Evolutionary conservation across 2,113 vertebrate genomes (phyloP).

Genomic region (Oxyruncus cristatus): DNA sequence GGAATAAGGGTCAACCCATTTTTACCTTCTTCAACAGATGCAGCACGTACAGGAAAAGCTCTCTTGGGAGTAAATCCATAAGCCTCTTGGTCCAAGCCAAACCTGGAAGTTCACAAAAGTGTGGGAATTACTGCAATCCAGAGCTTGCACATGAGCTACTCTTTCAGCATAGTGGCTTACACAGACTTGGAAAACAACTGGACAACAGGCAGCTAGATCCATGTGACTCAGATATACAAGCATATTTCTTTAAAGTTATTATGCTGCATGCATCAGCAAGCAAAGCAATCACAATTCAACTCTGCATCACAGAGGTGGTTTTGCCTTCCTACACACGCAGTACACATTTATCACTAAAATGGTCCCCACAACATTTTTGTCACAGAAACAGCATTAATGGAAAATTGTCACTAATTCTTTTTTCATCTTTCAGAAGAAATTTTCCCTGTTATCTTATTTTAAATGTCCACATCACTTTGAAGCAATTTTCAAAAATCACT

Average conservation of each 20-base stretch:
- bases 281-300: not conserved
- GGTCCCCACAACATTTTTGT: not conserved
- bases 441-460: not conserved
- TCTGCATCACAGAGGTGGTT: not conserved
- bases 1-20: not conserved
- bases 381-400: not conserved
- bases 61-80: not conserved
- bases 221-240: not conserved
- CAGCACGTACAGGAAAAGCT: not conserved
- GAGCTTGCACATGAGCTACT: not conserved
- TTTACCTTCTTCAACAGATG: not conserved
- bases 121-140: not conserved
- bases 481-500: conserved; percentile 51
- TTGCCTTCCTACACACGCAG: not conserved
- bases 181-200: not conserved
- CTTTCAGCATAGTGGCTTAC: not conserved
- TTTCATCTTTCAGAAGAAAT: conserved; percentile 6
- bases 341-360: not conserved
- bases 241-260: not conserved
- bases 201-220: not conserved
- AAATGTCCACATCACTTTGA: conserved; percentile 9
- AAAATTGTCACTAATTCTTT: conserved; percentile 1
- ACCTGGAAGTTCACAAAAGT: not conserved
- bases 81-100: not conserved
- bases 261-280: not conserved